Percentiles rank a stretch among this genome's conserved stretches.
These are phyloP conservation scores for Gorsachius magnificus DNA, from an alignment of 2,797 vertebrate genomes.

Conservation along the genomic window DNA sequence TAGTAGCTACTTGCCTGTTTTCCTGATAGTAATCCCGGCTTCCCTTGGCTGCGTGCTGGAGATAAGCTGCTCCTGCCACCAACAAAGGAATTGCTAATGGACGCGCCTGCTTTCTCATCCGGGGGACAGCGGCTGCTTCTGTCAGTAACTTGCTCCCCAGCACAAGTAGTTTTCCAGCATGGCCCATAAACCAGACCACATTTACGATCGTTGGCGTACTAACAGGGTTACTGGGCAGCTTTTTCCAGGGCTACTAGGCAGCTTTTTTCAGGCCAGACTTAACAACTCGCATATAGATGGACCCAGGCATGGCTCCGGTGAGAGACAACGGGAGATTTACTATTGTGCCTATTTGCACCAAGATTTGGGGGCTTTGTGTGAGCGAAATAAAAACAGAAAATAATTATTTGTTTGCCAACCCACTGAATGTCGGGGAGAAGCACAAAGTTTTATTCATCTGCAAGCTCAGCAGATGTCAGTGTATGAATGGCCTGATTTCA, in stretches of 20 bases:
- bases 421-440: conserved; percentile 37
- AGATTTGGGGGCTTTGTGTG: conserved; percentile 15
- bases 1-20: neutral
- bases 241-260: conserved; percentile 31
- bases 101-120: neutral
- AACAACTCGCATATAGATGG: conserved; percentile 32
- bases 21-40: neutral
- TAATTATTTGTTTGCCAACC: conserved; percentile 69
- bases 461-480: conserved; percentile 54
- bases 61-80: conserved; percentile 25
- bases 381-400: conserved; percentile 60
- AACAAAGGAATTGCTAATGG: conserved; percentile 42
- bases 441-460: conserved; percentile 54
- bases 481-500: conserved; percentile 48
- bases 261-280: conserved; percentile 29
- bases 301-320: neutral
- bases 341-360: conserved; percentile 25
- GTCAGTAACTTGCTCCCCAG: neutral
- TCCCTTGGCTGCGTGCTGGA: neutral
- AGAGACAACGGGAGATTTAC: conserved; percentile 60
- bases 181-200: neutral
- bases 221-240: conserved; percentile 40
- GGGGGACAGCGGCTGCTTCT: neutral
- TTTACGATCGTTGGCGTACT: conserved; percentile 46
- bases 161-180: conserved; percentile 3